Percentiles rank a stretch among this genome's conserved stretches.
phyloP scores from a whole-genome alignment of 2,797 vertebrate species.

The Tachyglossus aculeatus region DNA sequence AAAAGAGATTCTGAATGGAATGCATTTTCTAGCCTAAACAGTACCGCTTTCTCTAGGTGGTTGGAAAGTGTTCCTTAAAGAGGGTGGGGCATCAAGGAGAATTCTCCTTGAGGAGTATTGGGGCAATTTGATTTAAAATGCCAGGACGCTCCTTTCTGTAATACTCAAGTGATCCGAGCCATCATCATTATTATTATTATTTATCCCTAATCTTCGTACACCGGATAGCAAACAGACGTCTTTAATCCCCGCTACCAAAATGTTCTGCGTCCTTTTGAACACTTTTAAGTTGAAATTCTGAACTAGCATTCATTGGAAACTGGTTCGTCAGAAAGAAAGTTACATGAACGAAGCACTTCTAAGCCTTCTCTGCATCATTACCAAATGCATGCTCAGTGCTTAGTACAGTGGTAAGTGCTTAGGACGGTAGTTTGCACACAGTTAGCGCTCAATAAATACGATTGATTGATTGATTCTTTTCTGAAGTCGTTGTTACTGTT shows the following conservation, averaged over 20 bases:
- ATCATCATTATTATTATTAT: too few species aligned
- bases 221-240: conserved; percentile 7
- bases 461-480: conserved; percentile 25
- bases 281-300: conserved; percentile 14
- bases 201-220: conserved; percentile 12
- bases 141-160: background rate
- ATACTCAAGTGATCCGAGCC: conserved; percentile 1
- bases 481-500: conserved; percentile 7
- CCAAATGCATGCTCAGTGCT: background rate
- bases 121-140: background rate
- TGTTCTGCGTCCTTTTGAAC: conserved; percentile 25
- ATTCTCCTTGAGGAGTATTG: background rate
- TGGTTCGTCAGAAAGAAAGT: conserved; percentile 25
- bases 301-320: conserved; percentile 39
- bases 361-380: conserved; percentile 37
- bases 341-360: conserved; percentile 27
- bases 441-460: too few species aligned
- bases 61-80: background rate
- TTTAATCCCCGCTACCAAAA: background rate
- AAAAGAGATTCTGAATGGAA: too few species aligned
- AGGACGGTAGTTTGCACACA: too few species aligned
- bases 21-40: background rate
- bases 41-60: background rate
- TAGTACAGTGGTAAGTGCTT: too few species aligned
- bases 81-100: too few species aligned